These are phyloP conservation scores for Zaprionus africanus DNA, from an alignment of 1,140 invertebrate species.

Conservation along the genomic window DNA sequence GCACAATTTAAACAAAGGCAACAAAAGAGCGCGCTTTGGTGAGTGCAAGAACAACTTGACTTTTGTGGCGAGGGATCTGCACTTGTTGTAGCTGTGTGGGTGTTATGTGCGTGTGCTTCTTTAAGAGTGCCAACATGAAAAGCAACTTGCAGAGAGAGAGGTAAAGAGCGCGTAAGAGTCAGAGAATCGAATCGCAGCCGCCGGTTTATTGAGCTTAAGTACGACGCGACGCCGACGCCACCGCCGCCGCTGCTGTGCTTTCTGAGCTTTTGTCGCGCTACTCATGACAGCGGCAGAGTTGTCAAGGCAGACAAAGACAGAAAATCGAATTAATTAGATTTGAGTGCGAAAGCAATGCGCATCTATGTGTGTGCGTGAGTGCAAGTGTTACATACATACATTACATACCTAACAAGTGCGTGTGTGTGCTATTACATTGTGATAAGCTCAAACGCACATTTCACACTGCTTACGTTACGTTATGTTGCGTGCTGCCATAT, in stretches of 20 bases:
- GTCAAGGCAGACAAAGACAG: conserved; percentile 9
- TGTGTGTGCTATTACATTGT: background rate
- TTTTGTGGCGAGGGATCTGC: conserved; percentile 32
- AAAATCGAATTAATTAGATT: background rate
- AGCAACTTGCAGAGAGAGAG: conserved; percentile 3
- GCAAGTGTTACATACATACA: background rate
- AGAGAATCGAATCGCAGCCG: conserved; percentile 15
- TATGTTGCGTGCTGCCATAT: conserved; percentile 14
- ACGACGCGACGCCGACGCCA: background rate
- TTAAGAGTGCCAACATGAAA: conserved; percentile 3
- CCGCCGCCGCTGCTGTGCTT: conserved; percentile 19
- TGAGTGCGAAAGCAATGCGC: background rate
- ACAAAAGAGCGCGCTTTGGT: background rate
- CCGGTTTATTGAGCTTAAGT: conserved; percentile 20
- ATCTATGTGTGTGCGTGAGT: background rate
- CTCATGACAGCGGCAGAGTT: conserved; percentile 39
- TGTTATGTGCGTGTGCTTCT: background rate
- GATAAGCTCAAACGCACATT: background rate
- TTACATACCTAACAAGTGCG: background rate
- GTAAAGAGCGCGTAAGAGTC: background rate
- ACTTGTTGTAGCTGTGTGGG: background rate
- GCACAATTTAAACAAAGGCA: background rate
- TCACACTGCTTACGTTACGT: background rate
- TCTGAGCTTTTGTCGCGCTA: conserved; percentile 46
- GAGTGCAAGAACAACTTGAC: conserved; percentile 29